Evolutionary conservation across 1,140 invertebrate genomes (phyloP), one percentile per base, ranked within the genome.

Genomic region (Platyscapa corneri): DNA sequence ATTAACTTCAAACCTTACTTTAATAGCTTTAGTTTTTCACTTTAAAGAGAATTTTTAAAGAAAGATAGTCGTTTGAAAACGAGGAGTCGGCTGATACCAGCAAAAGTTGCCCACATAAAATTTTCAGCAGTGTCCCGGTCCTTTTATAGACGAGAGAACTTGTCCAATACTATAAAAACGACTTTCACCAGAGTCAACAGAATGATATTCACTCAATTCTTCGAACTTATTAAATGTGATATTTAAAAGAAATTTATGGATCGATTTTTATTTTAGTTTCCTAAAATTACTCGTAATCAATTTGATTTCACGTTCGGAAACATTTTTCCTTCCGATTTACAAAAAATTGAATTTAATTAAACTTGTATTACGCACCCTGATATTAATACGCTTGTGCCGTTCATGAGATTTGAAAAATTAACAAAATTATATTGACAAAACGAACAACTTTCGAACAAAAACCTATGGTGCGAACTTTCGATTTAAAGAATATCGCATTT

Each of bases 91-190:
- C 42, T 12, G 18, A 37, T 39, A 46, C 42, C 42, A n/a, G 80
- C 42, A 83, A 83, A 77, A 65, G 34, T 65, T 83, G 23, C n/a
- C 56, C 53, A 64, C 82, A 83, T 83, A 77, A 83, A 83, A 76
- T 83, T 83, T 83, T 83, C 82, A 83, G 14, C 53, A 27, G n/a
- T 65, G 67, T 82, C 32, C 39, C 23, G 42, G 42, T 72, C 42
- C 80, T 56, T 70, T 75, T 82, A 37, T 82, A 75, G 49, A 76
- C 7, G 67, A 56, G 49, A 74, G 34, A 81, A 82, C 67, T 82
- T 82, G 67, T 56, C 34, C 49, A 74, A 74, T 74, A 74, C 67
- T 49, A 82, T 74, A 82, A 74, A n/a, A 82, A 60, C 32, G 67
- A 72, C 49, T 30, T 49, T 20, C 32, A 32, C 30, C 67, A 72